These are phyloP conservation scores for Heterocephalus glaber DNA, from an alignment of 2,113 vertebrate genomes.

Conservation along the genomic window DNA sequence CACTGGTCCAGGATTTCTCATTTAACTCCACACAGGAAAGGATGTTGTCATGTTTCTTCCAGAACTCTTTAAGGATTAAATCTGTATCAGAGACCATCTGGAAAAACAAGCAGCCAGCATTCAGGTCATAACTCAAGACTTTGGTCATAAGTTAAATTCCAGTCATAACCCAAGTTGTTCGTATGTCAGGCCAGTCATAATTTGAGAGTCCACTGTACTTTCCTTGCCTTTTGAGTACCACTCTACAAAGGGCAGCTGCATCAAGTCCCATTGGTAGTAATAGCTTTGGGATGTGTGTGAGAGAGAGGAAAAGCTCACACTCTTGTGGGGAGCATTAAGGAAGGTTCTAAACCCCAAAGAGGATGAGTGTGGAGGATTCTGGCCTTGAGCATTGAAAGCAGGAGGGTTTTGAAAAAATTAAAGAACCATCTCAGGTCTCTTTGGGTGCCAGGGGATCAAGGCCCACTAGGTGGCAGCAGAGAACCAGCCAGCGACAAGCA, in stretches of 20 bases:
- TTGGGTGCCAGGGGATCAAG: background rate
- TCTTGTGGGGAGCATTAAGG: background rate
- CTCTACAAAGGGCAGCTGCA: background rate
- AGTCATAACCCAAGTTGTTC: too few species aligned
- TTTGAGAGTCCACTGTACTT: too few species aligned
- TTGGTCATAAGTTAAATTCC: too few species aligned
- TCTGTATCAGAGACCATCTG: too few species aligned
- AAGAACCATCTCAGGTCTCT: background rate
- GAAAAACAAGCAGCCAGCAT: too few species aligned
- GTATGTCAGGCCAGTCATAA: too few species aligned
- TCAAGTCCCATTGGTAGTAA: background rate
- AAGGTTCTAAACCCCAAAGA: background rate
- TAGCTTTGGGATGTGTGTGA: background rate
- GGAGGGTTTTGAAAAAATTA: background rate
- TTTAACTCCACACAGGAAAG: too few species aligned
- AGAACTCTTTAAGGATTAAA: too few species aligned
- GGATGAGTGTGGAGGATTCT: background rate
- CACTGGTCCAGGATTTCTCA: too few species aligned
- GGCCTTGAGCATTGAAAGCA: background rate
- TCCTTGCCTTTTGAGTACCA: background rate
- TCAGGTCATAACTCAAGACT: too few species aligned
- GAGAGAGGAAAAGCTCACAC: background rate
- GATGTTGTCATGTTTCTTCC: too few species aligned
- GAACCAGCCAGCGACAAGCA: background rate
- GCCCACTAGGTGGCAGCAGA: conserved; percentile 63